phyloP scores from a whole-genome alignment of 2,888 invertebrate species.

The Zonitis immaculata region DNA sequence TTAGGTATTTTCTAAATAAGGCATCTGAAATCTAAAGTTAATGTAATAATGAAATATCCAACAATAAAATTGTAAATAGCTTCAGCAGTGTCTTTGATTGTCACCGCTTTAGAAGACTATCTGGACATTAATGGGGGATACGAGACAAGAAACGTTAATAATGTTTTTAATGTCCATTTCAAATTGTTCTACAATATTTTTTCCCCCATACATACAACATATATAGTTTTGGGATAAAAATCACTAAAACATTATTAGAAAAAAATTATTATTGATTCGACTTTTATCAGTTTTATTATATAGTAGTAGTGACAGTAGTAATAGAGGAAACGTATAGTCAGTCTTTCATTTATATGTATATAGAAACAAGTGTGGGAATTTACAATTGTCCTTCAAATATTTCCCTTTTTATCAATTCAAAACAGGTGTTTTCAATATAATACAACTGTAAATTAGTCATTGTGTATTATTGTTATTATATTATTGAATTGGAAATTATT shows the following conservation, averaged over 20 bases:
- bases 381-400: background rate
- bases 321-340: too few relatives aligned
- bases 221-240: conserved; percentile 11
- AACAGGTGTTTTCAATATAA: background rate
- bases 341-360: background rate
- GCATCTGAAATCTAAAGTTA: conserved; percentile 38
- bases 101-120: conserved; percentile 43
- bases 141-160: conserved; percentile 42
- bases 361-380: background rate
- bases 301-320: too few relatives aligned
- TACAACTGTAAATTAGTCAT: background rate
- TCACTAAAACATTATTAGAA: conserved; percentile 2
- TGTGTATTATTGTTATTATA: background rate
- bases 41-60: conserved; percentile 46
- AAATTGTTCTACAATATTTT: conserved; percentile 26
- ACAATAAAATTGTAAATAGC: conserved; percentile 47
- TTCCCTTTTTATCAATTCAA: background rate
- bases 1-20: conserved; percentile 33
- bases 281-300: background rate
- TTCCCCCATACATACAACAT: too few relatives aligned
- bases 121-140: conserved; percentile 43
- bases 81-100: conserved; percentile 39
- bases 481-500: background rate
- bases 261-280: background rate
- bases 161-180: conserved; percentile 39